These are phyloP conservation scores for Epizoanthus rinbou DNA, from an alignment of 92 coral and sea anemone genomes.

Conservation along the genomic window DNA sequence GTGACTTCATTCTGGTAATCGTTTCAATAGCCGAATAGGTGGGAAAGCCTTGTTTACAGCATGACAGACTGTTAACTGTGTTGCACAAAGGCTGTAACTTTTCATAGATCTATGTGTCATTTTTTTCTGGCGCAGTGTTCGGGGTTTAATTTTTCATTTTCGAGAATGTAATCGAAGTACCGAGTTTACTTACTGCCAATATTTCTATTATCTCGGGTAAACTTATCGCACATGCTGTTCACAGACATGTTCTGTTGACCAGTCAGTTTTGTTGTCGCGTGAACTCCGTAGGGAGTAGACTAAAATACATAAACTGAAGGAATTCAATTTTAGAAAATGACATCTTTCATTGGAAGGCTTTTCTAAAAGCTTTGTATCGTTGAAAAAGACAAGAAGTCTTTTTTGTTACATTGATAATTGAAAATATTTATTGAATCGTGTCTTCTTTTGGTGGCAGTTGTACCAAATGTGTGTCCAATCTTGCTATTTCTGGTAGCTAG, in stretches of 20 bases:
- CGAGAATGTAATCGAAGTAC: neutral
- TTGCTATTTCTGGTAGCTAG: neutral
- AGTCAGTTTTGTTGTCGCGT: neutral
- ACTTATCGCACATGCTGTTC: constrained; percentile 20
- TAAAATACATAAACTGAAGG: neutral
- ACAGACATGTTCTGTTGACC: neutral
- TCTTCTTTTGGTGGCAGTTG: neutral
- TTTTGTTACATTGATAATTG: no score
- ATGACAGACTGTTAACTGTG: neutral
- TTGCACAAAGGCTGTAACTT: no score
- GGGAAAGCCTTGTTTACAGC: constrained; percentile 26
- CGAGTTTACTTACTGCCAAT: neutral
- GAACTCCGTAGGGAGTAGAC: neutral
- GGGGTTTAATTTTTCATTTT: neutral
- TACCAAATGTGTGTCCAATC: neutral
- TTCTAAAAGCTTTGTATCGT: neutral
- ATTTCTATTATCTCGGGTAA: neutral
- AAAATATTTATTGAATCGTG: no score
- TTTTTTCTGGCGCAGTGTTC: constrained; percentile 4
- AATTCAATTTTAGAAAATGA: neutral
- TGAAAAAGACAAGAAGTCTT: no score
- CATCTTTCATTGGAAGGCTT: neutral
- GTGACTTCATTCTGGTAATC: neutral
- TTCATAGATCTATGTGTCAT: neutral
- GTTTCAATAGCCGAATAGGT: neutral